Evolutionary conservation across 2,113 vertebrate genomes (phyloP).

Genomic region (Trichechus manatus): DNA sequence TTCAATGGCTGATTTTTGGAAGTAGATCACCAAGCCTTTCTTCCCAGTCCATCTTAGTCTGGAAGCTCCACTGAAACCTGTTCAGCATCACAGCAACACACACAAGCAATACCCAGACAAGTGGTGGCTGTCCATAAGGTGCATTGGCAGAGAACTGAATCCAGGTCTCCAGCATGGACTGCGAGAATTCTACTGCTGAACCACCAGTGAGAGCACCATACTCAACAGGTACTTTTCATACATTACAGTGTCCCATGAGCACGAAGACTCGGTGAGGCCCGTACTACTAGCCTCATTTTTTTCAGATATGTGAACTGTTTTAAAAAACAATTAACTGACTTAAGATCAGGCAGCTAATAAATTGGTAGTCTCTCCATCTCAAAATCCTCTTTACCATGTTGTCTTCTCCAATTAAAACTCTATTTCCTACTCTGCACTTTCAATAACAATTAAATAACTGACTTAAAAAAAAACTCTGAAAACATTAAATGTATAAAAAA

Average conservation of each 20-base stretch:
- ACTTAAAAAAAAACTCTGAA: neutral
- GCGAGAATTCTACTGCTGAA: neutral
- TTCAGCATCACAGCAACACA: neutral
- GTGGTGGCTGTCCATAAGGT: neutral
- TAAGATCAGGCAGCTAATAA: neutral
- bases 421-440: neutral
- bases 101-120: neutral
- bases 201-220: neutral
- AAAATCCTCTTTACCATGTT: neutral
- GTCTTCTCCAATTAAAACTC: neutral
- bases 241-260: neutral
- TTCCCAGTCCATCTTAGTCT: neutral
- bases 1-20: neutral
- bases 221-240: neutral
- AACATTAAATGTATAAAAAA: neutral
- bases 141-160: neutral
- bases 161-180: neutral
- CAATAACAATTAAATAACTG: conserved; percentile 35
- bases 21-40: neutral
- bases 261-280: neutral
- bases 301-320: neutral
- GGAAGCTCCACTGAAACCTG: neutral
- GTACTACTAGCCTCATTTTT: neutral
- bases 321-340: neutral
- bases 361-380: neutral